Evolutionary conservation across 2,797 vertebrate species (phyloP).

Genomic region (Meda fulgida): DNA sequence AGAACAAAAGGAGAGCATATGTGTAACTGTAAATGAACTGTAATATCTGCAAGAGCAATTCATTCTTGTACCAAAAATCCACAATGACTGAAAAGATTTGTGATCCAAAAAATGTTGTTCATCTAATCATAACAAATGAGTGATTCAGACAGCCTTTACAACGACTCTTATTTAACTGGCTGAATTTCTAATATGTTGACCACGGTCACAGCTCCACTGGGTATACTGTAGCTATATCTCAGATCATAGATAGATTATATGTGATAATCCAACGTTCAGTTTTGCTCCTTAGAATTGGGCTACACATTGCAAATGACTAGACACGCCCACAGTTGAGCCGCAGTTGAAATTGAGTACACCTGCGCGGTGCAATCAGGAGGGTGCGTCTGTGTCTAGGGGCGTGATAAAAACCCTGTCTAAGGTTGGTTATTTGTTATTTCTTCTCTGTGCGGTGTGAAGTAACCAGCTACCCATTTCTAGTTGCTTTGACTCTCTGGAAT

Average conservation of each 20-base stretch:
- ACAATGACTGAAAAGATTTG: neutral
- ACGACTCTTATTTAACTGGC: neutral
- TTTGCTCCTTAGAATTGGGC: too few relatives aligned
- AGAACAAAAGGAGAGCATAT: slow-evolving; percentile 21
- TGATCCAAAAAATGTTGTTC: neutral
- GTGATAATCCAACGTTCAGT: too few relatives aligned
- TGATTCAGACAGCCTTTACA: neutral
- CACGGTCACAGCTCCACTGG: neutral
- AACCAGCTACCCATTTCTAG: too few relatives aligned
- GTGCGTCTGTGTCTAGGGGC: too few relatives aligned
- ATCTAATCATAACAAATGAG: slow-evolving; percentile 1
- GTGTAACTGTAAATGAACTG: slow-evolving; percentile 4
- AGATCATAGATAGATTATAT: neutral
- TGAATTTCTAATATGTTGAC: neutral
- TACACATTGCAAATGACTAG: too few relatives aligned
- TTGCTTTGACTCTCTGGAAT: too few relatives aligned
- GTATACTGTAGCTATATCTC: slow-evolving; percentile 5
- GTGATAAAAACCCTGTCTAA: too few relatives aligned
- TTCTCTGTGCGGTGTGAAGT: too few relatives aligned
- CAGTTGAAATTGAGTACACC: too few relatives aligned
- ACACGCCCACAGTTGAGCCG: too few relatives aligned
- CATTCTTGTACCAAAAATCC: neutral
- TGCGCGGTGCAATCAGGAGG: too few relatives aligned
- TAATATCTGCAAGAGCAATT: slow-evolving; percentile 28
- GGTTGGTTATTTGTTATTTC: too few relatives aligned